A percentile compares a stretch with the other conserved stretches of the same genome.
Evolutionary conservation across 2,888 invertebrate species (phyloP).

Genomic region (Idaea dimidiata): DNA sequence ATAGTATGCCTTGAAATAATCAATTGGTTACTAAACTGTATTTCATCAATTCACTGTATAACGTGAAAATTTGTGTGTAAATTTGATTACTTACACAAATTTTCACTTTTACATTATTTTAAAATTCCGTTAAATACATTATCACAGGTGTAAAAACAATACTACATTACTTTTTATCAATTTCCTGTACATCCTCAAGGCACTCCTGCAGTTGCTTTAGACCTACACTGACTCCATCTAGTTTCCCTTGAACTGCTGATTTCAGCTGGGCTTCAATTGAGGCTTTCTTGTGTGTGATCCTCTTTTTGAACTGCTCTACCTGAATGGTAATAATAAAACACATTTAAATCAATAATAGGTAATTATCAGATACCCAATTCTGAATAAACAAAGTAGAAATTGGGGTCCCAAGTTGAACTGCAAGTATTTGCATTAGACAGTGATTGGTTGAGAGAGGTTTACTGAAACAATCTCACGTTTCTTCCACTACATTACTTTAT

Average conservation of each 20-base stretch:
- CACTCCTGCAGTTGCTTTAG: constrained; percentile 94
- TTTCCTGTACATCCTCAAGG: constrained; percentile 90
- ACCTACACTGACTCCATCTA: constrained; percentile 97
- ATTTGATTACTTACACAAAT: no score
- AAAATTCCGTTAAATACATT: not conserved
- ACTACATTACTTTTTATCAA: constrained; percentile 70
- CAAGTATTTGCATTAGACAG: no score
- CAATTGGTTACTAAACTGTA: no score
- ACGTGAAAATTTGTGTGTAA: no score
- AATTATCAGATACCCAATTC: not conserved
- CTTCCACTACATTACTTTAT: no score
- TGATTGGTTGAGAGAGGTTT: no score
- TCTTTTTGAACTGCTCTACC: constrained; percentile 89
- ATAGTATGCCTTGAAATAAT: no score
- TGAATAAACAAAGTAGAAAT: not conserved
- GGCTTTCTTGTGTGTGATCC: constrained; percentile 89
- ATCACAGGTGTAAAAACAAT: not conserved
- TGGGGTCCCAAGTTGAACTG: no score
- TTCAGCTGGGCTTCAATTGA: constrained; percentile 97
- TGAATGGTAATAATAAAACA: constrained; percentile 34
- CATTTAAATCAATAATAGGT: not conserved
- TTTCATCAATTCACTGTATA: no score
- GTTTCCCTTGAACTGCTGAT: constrained; percentile 98
- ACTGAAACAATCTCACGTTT: no score
- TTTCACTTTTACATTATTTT: no score